phyloP scores from a whole-genome alignment of 2,888 invertebrate species.

The Drosophila colorata region DNA sequence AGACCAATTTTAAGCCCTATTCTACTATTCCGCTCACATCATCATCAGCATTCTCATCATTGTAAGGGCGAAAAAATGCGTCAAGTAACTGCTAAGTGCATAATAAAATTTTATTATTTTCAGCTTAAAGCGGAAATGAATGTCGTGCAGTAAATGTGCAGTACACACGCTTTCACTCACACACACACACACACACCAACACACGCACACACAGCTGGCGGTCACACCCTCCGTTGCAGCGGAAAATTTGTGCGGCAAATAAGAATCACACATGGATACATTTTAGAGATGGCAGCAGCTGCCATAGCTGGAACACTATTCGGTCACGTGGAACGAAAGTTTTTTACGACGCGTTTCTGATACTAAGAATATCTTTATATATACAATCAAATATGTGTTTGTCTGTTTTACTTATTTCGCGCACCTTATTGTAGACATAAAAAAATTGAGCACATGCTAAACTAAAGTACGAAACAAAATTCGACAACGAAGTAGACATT shows the following conservation, averaged over 20 bases:
- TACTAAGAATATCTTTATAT: no score
- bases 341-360: no score
- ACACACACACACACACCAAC: constrained; percentile 11
- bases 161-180: constrained; percentile 5
- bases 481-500: no score
- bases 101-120: constrained; percentile 74
- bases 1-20: constrained; percentile 1
- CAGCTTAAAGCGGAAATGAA: constrained; percentile 66
- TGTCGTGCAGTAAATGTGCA: constrained; percentile 54
- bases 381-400: no score
- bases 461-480: no score
- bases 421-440: no score
- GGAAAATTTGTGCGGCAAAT: constrained; percentile 22
- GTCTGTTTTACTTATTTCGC: no score
- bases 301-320: not conserved
- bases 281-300: constrained; percentile 10
- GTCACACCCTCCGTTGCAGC: constrained; percentile 23
- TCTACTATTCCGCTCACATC: constrained; percentile 20
- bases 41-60: constrained; percentile 35
- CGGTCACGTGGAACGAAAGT: not conserved
- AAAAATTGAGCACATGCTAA: no score
- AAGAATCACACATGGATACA: constrained; percentile 10
- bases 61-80: constrained; percentile 37
- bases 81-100: constrained; percentile 67
- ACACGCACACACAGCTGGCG: constrained; percentile 13